A percentile compares a stretch with the other conserved stretches of the same genome.
phyloP scores from a whole-genome alignment of 2,888 invertebrate species.

The Rhimphoctona megacephalus region DNA sequence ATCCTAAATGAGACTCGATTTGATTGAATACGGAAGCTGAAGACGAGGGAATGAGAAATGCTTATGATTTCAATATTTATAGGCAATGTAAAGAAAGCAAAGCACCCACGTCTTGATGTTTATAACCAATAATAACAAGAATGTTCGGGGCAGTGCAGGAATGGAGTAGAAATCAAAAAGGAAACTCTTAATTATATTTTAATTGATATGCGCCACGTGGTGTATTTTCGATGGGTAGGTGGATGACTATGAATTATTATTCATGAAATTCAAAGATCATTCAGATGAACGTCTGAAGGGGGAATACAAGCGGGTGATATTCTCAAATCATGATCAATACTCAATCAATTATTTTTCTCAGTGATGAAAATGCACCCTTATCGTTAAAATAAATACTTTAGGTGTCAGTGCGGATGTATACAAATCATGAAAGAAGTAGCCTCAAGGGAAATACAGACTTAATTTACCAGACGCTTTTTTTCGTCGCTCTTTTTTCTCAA shows the following conservation, averaged over 20 bases:
- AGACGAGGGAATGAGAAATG: background rate
- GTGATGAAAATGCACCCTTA: background rate
- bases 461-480: constrained; percentile 10
- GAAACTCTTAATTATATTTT: constrained; percentile 15
- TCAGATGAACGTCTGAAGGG: background rate
- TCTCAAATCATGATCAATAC: background rate
- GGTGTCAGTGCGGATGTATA: background rate
- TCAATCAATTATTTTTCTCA: background rate
- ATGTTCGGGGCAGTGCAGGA: background rate
- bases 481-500: constrained; percentile 4
- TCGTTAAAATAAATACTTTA: background rate
- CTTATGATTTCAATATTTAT: background rate
- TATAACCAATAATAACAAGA: constrained; percentile 8
- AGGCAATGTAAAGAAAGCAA: background rate
- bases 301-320: background rate
- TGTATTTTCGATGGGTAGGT: background rate
- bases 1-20: background rate
- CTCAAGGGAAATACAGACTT: constrained; percentile 13
- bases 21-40: background rate
- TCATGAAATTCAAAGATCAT: background rate
- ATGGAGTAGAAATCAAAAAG: background rate
- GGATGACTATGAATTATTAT: constrained; percentile 33
- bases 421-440: background rate
- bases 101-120: background rate
- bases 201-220: constrained; percentile 1